phyloP scores from a whole-genome alignment of 2,888 invertebrate species.

The Colostygia pectinataria region DNA sequence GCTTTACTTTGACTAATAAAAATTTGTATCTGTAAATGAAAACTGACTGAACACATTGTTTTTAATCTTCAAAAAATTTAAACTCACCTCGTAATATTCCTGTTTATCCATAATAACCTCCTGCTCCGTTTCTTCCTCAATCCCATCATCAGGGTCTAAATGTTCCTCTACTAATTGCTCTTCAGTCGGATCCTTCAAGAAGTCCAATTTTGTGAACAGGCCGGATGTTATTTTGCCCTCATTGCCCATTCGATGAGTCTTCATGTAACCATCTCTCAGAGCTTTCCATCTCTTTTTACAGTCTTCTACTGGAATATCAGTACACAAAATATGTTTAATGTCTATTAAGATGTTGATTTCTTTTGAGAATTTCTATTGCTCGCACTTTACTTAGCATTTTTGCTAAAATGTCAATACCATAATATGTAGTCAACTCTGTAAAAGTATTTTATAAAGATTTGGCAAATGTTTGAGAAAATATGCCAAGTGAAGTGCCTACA shows the following conservation, averaged over 20 bases:
- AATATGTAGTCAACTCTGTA: too few relatives aligned
- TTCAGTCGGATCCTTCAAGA: conserved; percentile 53
- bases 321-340: background rate
- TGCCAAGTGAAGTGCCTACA: too few relatives aligned
- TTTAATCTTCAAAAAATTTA: background rate
- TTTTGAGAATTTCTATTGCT: too few relatives aligned
- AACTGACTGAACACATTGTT: too few relatives aligned
- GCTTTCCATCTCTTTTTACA: conserved; percentile 83
- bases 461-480: too few relatives aligned
- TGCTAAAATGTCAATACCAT: too few relatives aligned
- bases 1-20: too few relatives aligned
- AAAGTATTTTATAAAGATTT: too few relatives aligned
- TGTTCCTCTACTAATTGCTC: conserved; percentile 37
- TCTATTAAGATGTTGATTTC: too few relatives aligned
- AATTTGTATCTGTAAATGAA: too few relatives aligned
- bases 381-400: too few relatives aligned
- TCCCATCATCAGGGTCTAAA: conserved; percentile 31
- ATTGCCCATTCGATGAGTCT: conserved; percentile 69
- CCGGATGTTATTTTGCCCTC: conserved; percentile 62
- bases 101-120: conserved; percentile 74
- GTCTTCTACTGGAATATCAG: conserved; percentile 73
- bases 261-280: conserved; percentile 79
- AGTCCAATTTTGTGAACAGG: conserved; percentile 67
- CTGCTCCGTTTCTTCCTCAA: conserved; percentile 47
- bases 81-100: conserved; percentile 72